Evolutionary conservation across 2,797 vertebrate species (phyloP).

Genomic region (Neoniphon sammara): DNA sequence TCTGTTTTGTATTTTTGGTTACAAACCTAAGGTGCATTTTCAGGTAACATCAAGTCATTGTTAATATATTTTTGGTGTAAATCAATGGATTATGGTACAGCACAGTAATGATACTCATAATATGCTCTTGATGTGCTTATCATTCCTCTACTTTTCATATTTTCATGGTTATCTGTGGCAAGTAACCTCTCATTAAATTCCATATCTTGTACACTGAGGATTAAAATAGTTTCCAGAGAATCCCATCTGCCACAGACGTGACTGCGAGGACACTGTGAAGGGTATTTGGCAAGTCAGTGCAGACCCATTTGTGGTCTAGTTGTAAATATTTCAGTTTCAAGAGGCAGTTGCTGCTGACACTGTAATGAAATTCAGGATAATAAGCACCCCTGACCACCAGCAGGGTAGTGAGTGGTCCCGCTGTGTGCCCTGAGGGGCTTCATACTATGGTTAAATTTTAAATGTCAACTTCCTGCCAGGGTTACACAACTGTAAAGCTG

Average conservation of each 20-base stretch:
- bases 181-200: background rate
- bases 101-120: no score
- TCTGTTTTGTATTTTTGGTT: conserved; percentile 16
- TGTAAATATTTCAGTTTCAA: background rate
- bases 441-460: background rate
- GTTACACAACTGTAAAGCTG: background rate
- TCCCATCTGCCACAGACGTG: background rate
- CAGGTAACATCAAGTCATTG: no score
- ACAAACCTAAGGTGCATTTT: background rate
- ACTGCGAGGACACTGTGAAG: background rate
- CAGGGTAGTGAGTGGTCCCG: background rate
- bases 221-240: background rate
- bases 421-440: background rate
- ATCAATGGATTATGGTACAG: no score
- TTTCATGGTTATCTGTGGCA: background rate
- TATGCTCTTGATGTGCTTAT: no score
- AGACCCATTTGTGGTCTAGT: background rate
- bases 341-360: background rate
- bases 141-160: background rate
- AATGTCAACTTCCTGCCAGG: background rate
- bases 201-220: background rate
- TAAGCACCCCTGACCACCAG: background rate
- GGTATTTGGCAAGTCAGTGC: background rate
- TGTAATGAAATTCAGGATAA: background rate
- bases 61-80: no score